phyloP scores from a whole-genome alignment of 2,797 vertebrate species.

The Hapalemur alaotrensis region DNA sequence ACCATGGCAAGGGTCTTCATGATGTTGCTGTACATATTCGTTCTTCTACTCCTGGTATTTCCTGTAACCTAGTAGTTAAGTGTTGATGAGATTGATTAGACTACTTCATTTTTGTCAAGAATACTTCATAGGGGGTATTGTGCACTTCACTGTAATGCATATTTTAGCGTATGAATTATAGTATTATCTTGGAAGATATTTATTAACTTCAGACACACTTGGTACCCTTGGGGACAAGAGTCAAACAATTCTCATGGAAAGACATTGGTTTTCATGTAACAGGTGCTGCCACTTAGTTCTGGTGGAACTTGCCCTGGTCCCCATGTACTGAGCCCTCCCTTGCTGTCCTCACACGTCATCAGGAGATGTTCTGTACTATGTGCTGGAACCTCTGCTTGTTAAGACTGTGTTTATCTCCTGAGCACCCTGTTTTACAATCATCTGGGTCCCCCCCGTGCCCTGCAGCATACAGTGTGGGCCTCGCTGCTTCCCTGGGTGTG shows the following conservation, averaged over 20 bases:
- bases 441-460: conserved; percentile 74
- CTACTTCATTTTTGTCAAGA: not conserved
- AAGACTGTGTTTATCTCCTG: conserved; percentile 77
- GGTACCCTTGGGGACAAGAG: conserved; percentile 78
- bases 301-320: conserved; percentile 71
- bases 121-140: not conserved
- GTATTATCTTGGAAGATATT: not conserved
- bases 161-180: not conserved
- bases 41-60: not conserved
- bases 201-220: conserved; percentile 77
- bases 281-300: conserved; percentile 82
- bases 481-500: conserved; percentile 60
- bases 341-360: conserved; percentile 77
- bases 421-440: conserved; percentile 82
- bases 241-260: conserved; percentile 79
- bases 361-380: conserved; percentile 79
- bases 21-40: not conserved
- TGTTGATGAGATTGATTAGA: not conserved
- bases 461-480: conserved; percentile 54
- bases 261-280: conserved; percentile 78
- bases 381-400: conserved; percentile 73
- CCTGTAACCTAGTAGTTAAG: not conserved
- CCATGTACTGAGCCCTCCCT: not conserved
- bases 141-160: not conserved
- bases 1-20: not conserved